Base-by-base conservation (phyloP, 2,113 vertebrate genomes). In the Otolemur garnettii region DNA sequence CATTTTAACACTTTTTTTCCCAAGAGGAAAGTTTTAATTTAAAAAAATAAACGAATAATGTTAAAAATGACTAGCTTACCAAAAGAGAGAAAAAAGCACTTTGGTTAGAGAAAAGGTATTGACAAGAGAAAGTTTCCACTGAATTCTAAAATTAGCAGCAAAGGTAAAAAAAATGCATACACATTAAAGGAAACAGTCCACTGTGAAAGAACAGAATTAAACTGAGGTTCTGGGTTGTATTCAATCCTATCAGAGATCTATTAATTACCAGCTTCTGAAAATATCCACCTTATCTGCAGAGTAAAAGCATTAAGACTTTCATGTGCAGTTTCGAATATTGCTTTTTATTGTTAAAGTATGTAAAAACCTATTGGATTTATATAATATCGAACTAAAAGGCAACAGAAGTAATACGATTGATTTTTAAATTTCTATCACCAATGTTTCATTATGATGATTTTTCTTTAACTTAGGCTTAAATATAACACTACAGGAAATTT, bases 191-290 rank as follows among this genome's bases (percentile, higher is more conserved):
- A 60, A 94, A 94, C 18, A 68, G 75, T 95, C 57, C 68, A 74
- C 75, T 82, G 81, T 45, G 81, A 93, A 95, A 90, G 84, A 95
- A 50, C 2, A 87, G 77, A 79, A 45, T 62, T 91, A 93, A 80
- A 87, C 91, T 53, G 66, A 97, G 60, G 87, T 28, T 84, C 84
- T 87, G 85, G 35, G 85, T 88, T 90, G 68, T 62, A 38, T 71
- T 96, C 94, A 97, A 95, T 97, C 86, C 93, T 97, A 98, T 98
- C 97, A 97, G 83, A 96, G 91, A 98, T 98, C 96, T 97, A 95
- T 95, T 97, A 95, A 98, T 97, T 97, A 97, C 86, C 18, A 33
- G 93, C 94, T 96, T 95, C 94, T 90, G 91, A 96, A 97, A 98
- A 93, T 95, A 96, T 55, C 92, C 62, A 38, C 78, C 95, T 95